phyloP scores from a whole-genome alignment of 2,797 vertebrate species.

The Cichlasoma orientale region DNA sequence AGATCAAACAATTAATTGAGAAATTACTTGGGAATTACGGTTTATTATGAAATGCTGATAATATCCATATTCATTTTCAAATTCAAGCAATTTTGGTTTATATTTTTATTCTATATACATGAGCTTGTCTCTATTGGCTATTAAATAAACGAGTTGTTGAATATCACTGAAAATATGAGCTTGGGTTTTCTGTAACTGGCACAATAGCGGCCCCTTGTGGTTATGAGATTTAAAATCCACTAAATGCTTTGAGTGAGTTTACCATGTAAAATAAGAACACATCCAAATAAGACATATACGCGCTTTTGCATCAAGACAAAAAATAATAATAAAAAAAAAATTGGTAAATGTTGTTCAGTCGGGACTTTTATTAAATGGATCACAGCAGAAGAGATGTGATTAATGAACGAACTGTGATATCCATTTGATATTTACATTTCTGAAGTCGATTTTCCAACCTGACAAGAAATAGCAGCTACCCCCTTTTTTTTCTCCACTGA shows the following conservation, averaged over 20 bases:
- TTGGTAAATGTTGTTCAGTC: background rate
- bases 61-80: background rate
- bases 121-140: background rate
- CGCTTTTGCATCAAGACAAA: background rate
- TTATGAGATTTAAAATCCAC: background rate
- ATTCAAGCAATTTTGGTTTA: background rate
- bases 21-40: background rate
- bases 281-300: background rate
- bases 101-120: background rate
- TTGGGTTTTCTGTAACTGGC: constrained; percentile 22
- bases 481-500: background rate
- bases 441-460: background rate
- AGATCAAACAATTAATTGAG: background rate
- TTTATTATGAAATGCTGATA: background rate
- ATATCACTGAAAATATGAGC: background rate
- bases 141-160: constrained; percentile 4
- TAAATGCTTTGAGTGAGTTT: background rate
- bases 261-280: background rate
- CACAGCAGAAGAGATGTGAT: background rate
- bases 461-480: background rate
- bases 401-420: background rate
- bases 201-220: constrained; percentile 67
- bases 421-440: background rate
- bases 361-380: background rate
- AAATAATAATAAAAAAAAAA: background rate